Conservation (phyloP, 2,113 vertebrate species). For the Laticauda colubrina region DNA sequence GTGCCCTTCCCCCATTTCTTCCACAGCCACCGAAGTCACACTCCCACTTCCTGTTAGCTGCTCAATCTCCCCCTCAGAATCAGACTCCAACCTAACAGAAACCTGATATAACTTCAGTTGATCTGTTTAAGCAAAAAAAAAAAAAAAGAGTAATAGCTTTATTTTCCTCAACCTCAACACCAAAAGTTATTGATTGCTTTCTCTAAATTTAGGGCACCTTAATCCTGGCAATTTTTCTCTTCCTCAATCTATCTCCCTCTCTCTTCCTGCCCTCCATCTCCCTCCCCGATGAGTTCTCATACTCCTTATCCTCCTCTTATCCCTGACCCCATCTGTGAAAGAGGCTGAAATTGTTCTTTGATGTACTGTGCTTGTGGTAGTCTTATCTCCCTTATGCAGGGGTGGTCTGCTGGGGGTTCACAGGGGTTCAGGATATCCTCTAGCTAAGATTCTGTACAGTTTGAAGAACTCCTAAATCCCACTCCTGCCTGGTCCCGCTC, state of each 20-base stretch:
- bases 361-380: neutral
- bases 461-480: too few species aligned
- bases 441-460: too few species aligned
- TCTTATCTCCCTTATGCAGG: neutral
- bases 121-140: neutral
- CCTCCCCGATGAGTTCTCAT: neutral
- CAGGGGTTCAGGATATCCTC: too few species aligned
- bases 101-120: neutral
- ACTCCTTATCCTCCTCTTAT: neutral
- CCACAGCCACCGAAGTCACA: too few species aligned
- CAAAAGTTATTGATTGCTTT: neutral
- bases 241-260: neutral
- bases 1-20: too few species aligned
- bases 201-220: neutral
- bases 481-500: too few species aligned
- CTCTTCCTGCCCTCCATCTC: neutral
- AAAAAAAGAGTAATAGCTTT: neutral
- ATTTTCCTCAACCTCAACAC: neutral
- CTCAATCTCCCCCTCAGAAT: too few species aligned
- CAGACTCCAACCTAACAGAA: too few species aligned
- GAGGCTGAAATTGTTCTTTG: neutral
- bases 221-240: neutral
- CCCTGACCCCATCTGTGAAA: neutral
- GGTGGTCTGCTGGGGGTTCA: too few species aligned
- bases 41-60: too few species aligned